Evolutionary conservation across 1,140 invertebrate species (phyloP).

Genomic region (Polyergus mexicanus): DNA sequence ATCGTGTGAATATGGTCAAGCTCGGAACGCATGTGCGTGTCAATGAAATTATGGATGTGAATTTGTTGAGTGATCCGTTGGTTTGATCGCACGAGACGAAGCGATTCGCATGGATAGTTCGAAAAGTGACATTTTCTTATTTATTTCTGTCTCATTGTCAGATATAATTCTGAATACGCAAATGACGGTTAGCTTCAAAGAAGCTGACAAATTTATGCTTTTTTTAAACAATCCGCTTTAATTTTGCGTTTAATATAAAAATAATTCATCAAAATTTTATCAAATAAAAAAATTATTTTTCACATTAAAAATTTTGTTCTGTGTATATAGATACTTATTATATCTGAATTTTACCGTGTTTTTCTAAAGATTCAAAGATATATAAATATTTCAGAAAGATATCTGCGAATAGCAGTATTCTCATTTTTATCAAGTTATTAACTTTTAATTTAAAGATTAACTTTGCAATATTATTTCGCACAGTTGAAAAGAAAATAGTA

Average conservation of each 20-base stretch:
- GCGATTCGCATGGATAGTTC: background rate
- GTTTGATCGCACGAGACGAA: background rate
- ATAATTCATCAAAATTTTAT: background rate
- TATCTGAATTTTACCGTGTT: background rate
- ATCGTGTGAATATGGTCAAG: conserved; percentile 50
- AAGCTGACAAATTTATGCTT: background rate
- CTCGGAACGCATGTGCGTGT: conserved; percentile 66
- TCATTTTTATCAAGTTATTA: too few species aligned
- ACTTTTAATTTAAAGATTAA: background rate
- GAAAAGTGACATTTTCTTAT: background rate
- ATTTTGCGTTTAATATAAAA: background rate
- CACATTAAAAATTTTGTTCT: background rate
- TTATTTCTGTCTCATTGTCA: background rate
- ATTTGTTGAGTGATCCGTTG: conserved; percentile 26
- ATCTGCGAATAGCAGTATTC: background rate
- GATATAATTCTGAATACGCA: background rate
- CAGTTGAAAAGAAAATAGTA: background rate
- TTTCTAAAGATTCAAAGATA: background rate
- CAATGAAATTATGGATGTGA: conserved; percentile 1
- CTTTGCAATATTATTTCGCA: background rate
- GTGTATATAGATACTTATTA: background rate
- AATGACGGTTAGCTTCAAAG: background rate
- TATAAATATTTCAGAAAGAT: background rate
- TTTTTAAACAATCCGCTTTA: background rate
- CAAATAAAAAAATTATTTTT: background rate